Conservation (phyloP, 2,888 invertebrate genomes). For the Lochmaea crataegi region DNA sequence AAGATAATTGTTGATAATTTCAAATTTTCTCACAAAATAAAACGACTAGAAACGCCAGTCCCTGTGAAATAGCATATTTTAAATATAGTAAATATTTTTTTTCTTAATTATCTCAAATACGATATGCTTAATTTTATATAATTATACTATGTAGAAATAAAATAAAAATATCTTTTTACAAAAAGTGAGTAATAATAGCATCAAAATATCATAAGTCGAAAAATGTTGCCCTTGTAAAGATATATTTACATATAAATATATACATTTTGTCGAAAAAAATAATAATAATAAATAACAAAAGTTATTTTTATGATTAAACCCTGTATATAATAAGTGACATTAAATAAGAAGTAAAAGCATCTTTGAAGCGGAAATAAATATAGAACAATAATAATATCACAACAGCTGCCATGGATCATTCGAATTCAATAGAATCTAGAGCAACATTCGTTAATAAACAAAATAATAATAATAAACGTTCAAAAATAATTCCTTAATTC, state of each 20-base stretch:
- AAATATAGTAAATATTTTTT: slow-evolving; percentile 26
- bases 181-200: slow-evolving; percentile 12
- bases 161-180: slow-evolving; percentile 28
- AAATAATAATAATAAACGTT: not conserved
- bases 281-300: slow-evolving; percentile 14
- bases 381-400: slow-evolving; percentile 45
- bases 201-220: slow-evolving; percentile 13
- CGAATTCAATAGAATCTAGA: slow-evolving; percentile 33
- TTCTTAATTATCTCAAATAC: slow-evolving; percentile 42
- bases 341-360: slow-evolving; percentile 8
- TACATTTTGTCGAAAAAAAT: slow-evolving; percentile 12
- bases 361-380: slow-evolving; percentile 41
- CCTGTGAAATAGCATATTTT: slow-evolving; percentile 41
- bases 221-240: slow-evolving; percentile 23
- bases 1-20: not conserved
- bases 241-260: not conserved
- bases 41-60: slow-evolving; percentile 47
- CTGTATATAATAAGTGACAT: slow-evolving; percentile 13
- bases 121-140: slow-evolving; percentile 52
- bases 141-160: slow-evolving; percentile 21
- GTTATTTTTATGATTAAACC: slow-evolving; percentile 7
- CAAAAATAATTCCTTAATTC: slow-evolving; percentile 12
- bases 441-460: slow-evolving; percentile 36
- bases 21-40: not conserved
- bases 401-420: slow-evolving; percentile 41